A percentile compares a stretch with the other conserved stretches of the same genome.
These are phyloP conservation scores for Chlamydotis undulata DNA, from an alignment of 2,113 vertebrate species.

Conservation along the genomic window DNA sequence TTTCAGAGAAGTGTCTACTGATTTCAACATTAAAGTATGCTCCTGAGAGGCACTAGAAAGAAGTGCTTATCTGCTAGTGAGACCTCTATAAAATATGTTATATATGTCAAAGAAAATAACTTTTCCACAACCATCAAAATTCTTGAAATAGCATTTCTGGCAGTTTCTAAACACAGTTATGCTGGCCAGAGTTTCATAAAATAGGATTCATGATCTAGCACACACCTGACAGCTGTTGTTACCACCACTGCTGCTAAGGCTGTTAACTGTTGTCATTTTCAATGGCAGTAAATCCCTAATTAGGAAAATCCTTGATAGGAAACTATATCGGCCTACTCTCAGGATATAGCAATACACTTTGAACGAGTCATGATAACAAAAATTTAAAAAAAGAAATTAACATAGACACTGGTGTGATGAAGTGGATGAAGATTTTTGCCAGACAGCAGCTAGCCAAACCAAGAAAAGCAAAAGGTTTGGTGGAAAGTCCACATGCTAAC, in stretches of 20 bases:
- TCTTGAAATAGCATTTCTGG: background rate
- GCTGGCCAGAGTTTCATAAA: background rate
- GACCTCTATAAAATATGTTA: background rate
- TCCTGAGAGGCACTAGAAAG: background rate
- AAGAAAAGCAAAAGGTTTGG: background rate
- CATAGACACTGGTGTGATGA: background rate
- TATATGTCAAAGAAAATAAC: background rate
- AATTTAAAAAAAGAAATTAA: background rate
- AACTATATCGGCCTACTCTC: background rate
- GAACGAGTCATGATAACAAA: background rate
- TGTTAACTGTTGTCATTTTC: background rate
- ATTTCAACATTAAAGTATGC: background rate
- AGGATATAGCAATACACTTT: background rate
- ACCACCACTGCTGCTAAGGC: background rate
- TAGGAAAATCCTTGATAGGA: background rate
- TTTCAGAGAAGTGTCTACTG: background rate
- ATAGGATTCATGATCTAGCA: background rate
- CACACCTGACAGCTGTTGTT: constrained; percentile 21
- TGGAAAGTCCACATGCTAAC: background rate
- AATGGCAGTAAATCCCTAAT: background rate
- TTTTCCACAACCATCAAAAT: background rate
- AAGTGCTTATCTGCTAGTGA: background rate
- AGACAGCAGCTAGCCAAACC: background rate
- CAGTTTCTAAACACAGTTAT: background rate
- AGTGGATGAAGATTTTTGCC: background rate